phyloP scores from a whole-genome alignment of 2,797 vertebrate species.

The Gadopsis marmoratus region DNA sequence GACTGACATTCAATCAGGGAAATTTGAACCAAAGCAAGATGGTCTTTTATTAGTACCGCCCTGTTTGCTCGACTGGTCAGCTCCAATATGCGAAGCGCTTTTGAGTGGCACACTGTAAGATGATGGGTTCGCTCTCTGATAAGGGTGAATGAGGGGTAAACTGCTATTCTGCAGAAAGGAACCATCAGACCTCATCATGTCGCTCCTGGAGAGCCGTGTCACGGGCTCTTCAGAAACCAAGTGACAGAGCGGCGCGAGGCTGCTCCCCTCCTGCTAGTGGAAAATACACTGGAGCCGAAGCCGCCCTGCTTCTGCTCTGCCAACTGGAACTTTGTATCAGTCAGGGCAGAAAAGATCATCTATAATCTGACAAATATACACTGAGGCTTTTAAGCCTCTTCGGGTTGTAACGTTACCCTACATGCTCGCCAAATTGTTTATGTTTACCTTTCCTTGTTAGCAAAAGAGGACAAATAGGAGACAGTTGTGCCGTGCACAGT shows the following conservation, averaged over 20 bases:
- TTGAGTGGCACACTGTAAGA: constrained; percentile 76
- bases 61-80: constrained; percentile 86
- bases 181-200: constrained; percentile 86
- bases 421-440: constrained; percentile 37
- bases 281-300: constrained; percentile 61
- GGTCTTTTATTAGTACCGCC: constrained; percentile 86
- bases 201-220: constrained; percentile 81
- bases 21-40: constrained; percentile 87
- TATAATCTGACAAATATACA: constrained; percentile 71
- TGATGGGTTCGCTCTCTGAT: constrained; percentile 80
- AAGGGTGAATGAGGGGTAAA: constrained; percentile 85
- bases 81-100: constrained; percentile 78
- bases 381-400: constrained; percentile 59
- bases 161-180: constrained; percentile 86
- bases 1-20: constrained; percentile 89
- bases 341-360: constrained; percentile 67
- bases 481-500: background rate
- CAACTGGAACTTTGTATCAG: constrained; percentile 75
- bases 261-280: constrained; percentile 40
- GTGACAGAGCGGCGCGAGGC: constrained; percentile 72
- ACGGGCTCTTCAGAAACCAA: constrained; percentile 76
- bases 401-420: constrained; percentile 48
- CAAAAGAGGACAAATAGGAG: constrained; percentile 27
- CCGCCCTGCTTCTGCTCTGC: constrained; percentile 65
- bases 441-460: constrained; percentile 59